Percentiles rank a stretch among this genome's conserved stretches.
These are phyloP conservation scores for Lagopus muta DNA, from an alignment of 2,113 vertebrate genomes.

Conservation along the genomic window DNA sequence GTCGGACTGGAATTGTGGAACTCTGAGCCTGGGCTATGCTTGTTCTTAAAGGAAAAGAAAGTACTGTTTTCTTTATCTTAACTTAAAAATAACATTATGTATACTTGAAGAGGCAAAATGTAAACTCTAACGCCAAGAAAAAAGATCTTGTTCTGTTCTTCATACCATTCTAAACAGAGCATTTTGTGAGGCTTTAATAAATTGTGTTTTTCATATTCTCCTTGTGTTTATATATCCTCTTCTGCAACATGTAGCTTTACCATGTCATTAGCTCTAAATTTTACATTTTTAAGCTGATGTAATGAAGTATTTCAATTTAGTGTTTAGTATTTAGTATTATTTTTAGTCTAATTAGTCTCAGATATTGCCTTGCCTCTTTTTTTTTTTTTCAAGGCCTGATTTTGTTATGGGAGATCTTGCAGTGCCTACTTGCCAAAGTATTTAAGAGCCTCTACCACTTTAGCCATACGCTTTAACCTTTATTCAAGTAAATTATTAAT, in stretches of 20 bases:
- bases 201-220: background rate
- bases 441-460: background rate
- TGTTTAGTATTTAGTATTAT: background rate
- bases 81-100: background rate
- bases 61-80: background rate
- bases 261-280: background rate
- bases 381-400: background rate
- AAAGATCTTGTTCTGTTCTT: background rate
- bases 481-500: background rate
- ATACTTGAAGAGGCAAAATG: background rate
- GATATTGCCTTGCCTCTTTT: background rate
- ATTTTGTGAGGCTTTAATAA: background rate
- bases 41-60: background rate
- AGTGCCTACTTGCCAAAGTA: background rate
- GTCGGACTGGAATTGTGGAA: background rate
- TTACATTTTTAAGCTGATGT: fast-evolving
- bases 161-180: background rate
- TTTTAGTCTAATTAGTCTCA: background rate
- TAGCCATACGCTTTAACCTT: background rate
- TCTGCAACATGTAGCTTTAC: background rate
- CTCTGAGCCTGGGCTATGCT: background rate
- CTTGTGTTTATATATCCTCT: background rate
- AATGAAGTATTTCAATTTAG: background rate
- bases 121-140: background rate
- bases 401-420: background rate